These are phyloP conservation scores for Drosophila demipolita DNA, from an alignment of 2,888 invertebrate species.

Conservation along the genomic window DNA sequence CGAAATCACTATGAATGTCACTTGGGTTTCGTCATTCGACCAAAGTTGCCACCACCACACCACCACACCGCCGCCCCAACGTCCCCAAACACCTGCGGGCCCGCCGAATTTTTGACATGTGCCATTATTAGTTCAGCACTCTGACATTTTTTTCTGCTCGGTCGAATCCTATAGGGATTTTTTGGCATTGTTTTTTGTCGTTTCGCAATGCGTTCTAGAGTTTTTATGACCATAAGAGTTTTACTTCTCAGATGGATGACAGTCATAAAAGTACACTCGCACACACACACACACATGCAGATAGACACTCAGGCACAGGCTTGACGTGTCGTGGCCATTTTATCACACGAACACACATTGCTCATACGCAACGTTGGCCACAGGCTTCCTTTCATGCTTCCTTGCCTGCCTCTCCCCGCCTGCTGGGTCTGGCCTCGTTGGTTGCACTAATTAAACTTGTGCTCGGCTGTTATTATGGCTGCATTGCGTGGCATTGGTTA, in stretches of 20 bases:
- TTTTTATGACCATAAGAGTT: constrained; percentile 79
- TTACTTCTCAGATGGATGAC: constrained; percentile 77
- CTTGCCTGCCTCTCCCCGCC: constrained; percentile 42
- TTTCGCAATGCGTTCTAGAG: constrained; percentile 65
- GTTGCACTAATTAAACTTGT: constrained; percentile 78
- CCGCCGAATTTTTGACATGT: constrained; percentile 82
- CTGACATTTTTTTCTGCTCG: constrained; percentile 65
- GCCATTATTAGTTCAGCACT: constrained; percentile 84
- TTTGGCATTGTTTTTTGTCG: constrained; percentile 58
- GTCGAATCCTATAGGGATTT: constrained; percentile 44
- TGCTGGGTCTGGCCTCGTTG: constrained; percentile 60
- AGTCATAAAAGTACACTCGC: constrained; percentile 68
- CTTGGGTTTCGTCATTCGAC: constrained; percentile 73
- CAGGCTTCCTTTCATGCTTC: constrained; percentile 51
- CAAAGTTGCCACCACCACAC: constrained; percentile 43
- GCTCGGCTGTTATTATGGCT: constrained; percentile 76
- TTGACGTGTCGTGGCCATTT: constrained; percentile 69
- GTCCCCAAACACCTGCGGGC: constrained; percentile 43
- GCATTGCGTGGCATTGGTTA: constrained; percentile 81
- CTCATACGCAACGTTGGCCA: constrained; percentile 77
- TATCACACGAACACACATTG: constrained; percentile 78
- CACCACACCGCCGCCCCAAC: neutral
- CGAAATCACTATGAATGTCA: constrained; percentile 82
- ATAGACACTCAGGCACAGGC: constrained; percentile 38
- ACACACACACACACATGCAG: constrained; percentile 29